phyloP scores from a whole-genome alignment of 2,888 invertebrate species.

The Ceratothoa steindachneri region DNA sequence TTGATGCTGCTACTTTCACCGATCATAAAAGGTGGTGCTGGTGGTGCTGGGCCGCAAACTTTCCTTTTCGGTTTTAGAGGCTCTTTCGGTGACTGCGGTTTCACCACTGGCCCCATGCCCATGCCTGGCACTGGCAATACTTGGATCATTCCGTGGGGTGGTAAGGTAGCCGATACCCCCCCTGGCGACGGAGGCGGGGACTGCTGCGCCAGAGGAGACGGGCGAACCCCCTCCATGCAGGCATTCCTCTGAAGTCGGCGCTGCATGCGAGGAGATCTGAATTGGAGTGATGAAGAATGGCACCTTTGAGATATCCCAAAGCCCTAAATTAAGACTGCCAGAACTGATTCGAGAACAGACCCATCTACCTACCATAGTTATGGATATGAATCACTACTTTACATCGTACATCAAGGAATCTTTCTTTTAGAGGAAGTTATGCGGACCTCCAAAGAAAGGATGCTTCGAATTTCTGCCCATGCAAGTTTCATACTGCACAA shows the following conservation, averaged over 20 bases:
- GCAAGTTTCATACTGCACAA: no score
- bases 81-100: slow-evolving; percentile 37
- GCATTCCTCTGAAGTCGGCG: slow-evolving; percentile 47
- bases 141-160: slow-evolving; percentile 22
- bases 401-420: no score
- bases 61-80: slow-evolving; percentile 38
- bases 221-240: slow-evolving; percentile 42
- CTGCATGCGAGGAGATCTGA: slow-evolving; percentile 48
- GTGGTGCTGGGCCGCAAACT: slow-evolving; percentile 44
- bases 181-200: slow-evolving; percentile 16
- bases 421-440: no score
- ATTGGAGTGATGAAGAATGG: slow-evolving; percentile 3
- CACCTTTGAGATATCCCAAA: slow-evolving; percentile 12
- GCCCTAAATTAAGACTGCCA: slow-evolving; percentile 7
- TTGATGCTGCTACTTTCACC: slow-evolving; percentile 10
- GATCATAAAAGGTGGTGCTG: slow-evolving; percentile 42
- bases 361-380: not conserved
- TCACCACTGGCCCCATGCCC: slow-evolving; percentile 34
- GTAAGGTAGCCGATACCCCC: slow-evolving; percentile 10
- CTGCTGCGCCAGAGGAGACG: slow-evolving; percentile 44
- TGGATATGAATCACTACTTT: no score
- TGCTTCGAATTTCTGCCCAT: no score
- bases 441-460: no score
- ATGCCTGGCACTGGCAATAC: slow-evolving; percentile 45
- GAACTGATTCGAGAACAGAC: not conserved